These are phyloP conservation scores for Omphaloscelis lunosa DNA, from an alignment of 2,888 invertebrate species.

Conservation along the genomic window DNA sequence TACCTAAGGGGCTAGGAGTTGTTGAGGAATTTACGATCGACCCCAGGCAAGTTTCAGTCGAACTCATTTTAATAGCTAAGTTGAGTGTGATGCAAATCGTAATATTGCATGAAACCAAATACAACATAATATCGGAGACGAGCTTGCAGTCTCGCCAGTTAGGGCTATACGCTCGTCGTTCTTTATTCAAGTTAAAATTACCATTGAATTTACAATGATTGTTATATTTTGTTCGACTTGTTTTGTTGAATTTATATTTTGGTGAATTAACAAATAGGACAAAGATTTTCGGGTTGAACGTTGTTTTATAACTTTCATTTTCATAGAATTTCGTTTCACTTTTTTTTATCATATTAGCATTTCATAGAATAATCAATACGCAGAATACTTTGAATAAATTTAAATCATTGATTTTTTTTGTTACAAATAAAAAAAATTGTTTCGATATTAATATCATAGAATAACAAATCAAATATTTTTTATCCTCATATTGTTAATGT, in stretches of 20 bases:
- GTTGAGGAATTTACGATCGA: slow-evolving; percentile 2
- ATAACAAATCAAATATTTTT: no score
- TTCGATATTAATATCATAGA: no score
- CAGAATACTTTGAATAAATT: no score
- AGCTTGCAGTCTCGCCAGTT: not conserved
- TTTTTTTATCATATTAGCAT: no score
- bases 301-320: no score
- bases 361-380: no score
- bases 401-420: no score
- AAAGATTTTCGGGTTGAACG: no score
- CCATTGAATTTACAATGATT: not conserved
- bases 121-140: not conserved
- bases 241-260: not conserved
- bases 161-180: not conserved
- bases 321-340: no score
- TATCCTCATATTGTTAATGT: no score
- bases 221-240: not conserved
- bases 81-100: not conserved
- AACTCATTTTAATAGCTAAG: slow-evolving; percentile 2
- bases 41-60: not conserved
- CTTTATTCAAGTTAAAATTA: not conserved
- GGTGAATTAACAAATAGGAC: not conserved
- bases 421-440: no score
- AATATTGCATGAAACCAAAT: not conserved
- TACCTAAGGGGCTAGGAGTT: not conserved